Evolutionary conservation across 2,888 invertebrate genomes (phyloP), one percentile per base, ranked within the genome.

Genomic region (Diadegma fenestrale): DNA sequence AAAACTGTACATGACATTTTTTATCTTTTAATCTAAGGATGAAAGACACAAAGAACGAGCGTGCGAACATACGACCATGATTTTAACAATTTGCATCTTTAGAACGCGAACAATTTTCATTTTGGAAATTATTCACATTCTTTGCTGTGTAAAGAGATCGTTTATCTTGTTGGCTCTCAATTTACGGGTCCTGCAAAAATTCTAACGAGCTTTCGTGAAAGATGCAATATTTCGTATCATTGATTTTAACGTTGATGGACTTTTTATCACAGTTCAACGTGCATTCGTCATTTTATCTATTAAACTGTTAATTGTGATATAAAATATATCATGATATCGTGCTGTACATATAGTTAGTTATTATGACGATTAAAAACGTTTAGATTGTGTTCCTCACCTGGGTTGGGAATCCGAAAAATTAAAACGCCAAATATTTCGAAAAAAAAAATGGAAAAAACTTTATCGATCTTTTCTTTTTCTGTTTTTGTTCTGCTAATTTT

Each of bases 231-330:
- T 58, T 26, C 14, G 14, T 58, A 26, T 1, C 58, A 26, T 58
- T 14, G 26, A 58, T 58, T 26, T 58, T 10, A 14, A 22, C 69
- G 54, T 48, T 17, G 22, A 79, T 58, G 41, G 26, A 58, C 26
- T 12, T 43, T 26, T 10, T 19, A 48, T 43, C 75, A 33, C 61
- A 61, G 33, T 14, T 30, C 45, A 26, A 22, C 64, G 80, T 80
- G 71, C 64, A 71, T 84, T 66, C 80, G 76, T 82, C 80, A 84
- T 86, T 89, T 88, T 89, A 87, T 85, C 79, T 85, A 84, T 82
- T 90, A 88, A 78, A 90, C 87, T 88, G 89, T 90, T 91, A 89
- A 88, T 90, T 90, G 90, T 91, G 90, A 90, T 91, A 89, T 88
- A 87, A 89, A 86, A 63, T 88, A 87, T 88, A 90, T 90, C 88